Evolutionary conservation across 2,888 invertebrate species (phyloP).

Genomic region (Tenthredo notha): DNA sequence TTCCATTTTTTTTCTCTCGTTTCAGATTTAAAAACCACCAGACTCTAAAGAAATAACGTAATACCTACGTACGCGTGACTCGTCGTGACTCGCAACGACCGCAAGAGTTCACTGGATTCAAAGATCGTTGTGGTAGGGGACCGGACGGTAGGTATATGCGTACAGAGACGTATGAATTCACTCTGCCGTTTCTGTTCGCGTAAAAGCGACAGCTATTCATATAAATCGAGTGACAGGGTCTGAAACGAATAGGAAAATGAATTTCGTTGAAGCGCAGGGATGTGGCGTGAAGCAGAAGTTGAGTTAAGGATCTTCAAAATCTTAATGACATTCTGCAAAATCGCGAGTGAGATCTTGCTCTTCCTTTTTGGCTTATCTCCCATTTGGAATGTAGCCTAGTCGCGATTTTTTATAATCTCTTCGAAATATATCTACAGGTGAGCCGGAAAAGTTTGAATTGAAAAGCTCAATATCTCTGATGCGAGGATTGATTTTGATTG

Average conservation of each 20-base stretch:
- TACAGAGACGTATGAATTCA: not conserved
- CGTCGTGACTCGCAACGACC: slow-evolving; percentile 7
- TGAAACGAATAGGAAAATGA: not conserved
- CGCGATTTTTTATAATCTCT: no score
- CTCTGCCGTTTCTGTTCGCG: not conserved
- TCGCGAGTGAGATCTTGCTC: no score
- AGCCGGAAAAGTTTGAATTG: no score
- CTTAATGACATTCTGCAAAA: no score
- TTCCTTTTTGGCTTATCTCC: no score
- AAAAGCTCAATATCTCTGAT: no score
- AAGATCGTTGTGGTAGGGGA: not conserved
- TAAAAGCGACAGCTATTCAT: not conserved
- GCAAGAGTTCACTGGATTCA: slow-evolving; percentile 38
- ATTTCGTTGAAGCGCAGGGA: not conserved
- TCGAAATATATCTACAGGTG: no score
- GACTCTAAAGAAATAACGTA: slow-evolving; percentile 5
- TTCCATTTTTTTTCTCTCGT: not conserved
- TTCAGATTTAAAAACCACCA: slow-evolving; percentile 14
- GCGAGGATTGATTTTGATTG: no score
- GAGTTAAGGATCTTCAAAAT: no score
- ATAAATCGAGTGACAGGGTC: not conserved
- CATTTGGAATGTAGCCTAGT: no score
- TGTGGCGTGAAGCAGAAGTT: no score
- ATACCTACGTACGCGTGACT: slow-evolving; percentile 7
- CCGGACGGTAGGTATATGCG: not conserved